Evolutionary conservation across 2,888 invertebrate species (phyloP), one percentile per base, ranked within the genome.

Genomic region (Coleophora deauratella): DNA sequence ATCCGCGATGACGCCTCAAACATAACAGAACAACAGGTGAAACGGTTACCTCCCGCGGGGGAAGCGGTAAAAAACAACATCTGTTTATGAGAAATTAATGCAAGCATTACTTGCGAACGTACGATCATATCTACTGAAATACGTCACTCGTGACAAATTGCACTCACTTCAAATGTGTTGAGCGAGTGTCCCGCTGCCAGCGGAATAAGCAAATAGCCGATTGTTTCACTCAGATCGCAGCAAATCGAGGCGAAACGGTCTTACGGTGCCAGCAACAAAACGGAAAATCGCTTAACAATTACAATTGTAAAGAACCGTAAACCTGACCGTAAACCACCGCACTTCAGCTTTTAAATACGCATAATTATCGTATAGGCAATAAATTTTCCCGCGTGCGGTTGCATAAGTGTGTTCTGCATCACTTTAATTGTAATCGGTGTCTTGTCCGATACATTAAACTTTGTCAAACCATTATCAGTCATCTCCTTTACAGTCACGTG

Each of bases 111-210:
- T 66, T 65, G 66, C 65, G 41, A 41, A 71, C 70, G 73, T 68
- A 75, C 71, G 82, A 82, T 82, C 72, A 82, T 84, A 81, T 82
- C 81, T 76, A 71, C 71, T 74, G 74, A 73, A 72, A 72, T 69
- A 73, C 69, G 75, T 78, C 77, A 71, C 59, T 49, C 50, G 62
- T 73, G 81, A 82, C 84, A 84, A 84, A 84, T 84, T 82, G 81
- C 71, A 72, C 59, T 77, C 77, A 72, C 77, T 72, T 77, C 74
- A 76, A 76, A 76, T 68, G 69, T 70, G 68, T 69, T 71, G 68
- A 65, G 67, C 59, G 59, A 52, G 51, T 59, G 59, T 66, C 68
- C 66, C 65, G 59, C 50, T 60, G 63, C 59, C 66, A 56, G 52
- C 57, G 62, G 72, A 72, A 73, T 73, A 68, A 72, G 62, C 71